These are phyloP conservation scores for Diorhabda elongata DNA, from an alignment of 1,140 invertebrate species.

Conservation along the genomic window DNA sequence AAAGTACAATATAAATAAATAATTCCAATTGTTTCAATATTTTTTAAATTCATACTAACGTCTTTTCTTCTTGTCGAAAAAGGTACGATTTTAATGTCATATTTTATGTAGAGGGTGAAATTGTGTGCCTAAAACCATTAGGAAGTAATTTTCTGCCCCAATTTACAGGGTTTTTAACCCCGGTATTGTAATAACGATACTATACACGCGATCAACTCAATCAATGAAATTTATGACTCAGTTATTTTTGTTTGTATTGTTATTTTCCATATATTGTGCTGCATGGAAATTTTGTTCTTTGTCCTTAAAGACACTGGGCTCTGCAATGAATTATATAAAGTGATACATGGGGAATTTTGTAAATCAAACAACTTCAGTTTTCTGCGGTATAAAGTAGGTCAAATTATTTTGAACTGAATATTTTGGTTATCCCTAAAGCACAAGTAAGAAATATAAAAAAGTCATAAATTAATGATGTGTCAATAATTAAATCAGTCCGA, in stretches of 20 bases:
- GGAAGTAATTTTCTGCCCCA: neutral
- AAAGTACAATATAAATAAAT: too few relatives aligned
- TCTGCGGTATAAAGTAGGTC: too few relatives aligned
- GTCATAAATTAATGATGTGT: too few relatives aligned
- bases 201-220: slow-evolving; percentile 7
- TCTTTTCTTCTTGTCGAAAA: too few relatives aligned
- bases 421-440: too few relatives aligned
- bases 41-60: too few relatives aligned
- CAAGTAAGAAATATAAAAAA: too few relatives aligned
- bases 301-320: neutral
- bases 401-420: too few relatives aligned
- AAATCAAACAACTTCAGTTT: too few relatives aligned
- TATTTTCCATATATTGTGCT: neutral
- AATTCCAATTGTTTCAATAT: too few relatives aligned
- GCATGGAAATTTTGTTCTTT: neutral
- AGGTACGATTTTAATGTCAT: too few relatives aligned
- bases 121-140: neutral
- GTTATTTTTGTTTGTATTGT: slow-evolving; percentile 11
- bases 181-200: neutral
- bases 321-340: neutral
- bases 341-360: neutral
- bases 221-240: slow-evolving; percentile 7
- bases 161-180: slow-evolving; percentile 5
- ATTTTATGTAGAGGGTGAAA: neutral
- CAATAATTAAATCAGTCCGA: too few relatives aligned